Evolutionary conservation across 2,797 vertebrate genomes (phyloP), one percentile per base, ranked within the genome.

Genomic region (Peromyscus aztecus): DNA sequence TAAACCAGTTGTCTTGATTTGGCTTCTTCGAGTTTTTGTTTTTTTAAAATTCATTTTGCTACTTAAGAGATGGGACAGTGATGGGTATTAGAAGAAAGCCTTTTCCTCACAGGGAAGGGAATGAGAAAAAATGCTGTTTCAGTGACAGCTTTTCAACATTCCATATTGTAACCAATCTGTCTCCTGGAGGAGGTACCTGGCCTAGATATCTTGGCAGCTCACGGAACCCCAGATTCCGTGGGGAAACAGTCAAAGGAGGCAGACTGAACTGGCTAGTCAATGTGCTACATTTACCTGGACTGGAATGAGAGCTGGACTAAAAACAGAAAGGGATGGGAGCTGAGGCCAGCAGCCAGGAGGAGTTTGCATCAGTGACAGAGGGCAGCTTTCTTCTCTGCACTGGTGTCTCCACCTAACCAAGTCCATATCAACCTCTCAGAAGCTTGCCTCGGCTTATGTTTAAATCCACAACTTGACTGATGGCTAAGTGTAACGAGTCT

Each of bases 11-110:
- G 67, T 94, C 92, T 95, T 96, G 67, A 84, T 93, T 90, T 94
- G 52, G n/a, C 73, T 94, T 94, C 69, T 94, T 93, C 90, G 91
- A 94, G 65, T 67, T 93, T 81, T 95, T 95, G 92, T 94, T 93
- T 90, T 95, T 96, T 89, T 93, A n/a, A 29, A 27, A 57, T 95
- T 96, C 94, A 90, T 67, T 95, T 95, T 96, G 81, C 65, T 93
- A 34, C 87, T 92, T 95, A 82, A 94, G 80, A 84, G 81, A 97
- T 14, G 86, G 59, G 43, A 90, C 29, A 96, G 63, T 76, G 96
- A 90, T 91, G 67, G 87, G 57, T 93, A 94, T 89, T 94, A 95
- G 83, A 85, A 83, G 65, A 95, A 95, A 97, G 81, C 17, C 65
- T 86, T 96, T 90, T 49, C 13, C 43, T 4, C 76, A 21, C 86